phyloP scores from a whole-genome alignment of 2,888 invertebrate genomes.

The Archips crataeganus region DNA sequence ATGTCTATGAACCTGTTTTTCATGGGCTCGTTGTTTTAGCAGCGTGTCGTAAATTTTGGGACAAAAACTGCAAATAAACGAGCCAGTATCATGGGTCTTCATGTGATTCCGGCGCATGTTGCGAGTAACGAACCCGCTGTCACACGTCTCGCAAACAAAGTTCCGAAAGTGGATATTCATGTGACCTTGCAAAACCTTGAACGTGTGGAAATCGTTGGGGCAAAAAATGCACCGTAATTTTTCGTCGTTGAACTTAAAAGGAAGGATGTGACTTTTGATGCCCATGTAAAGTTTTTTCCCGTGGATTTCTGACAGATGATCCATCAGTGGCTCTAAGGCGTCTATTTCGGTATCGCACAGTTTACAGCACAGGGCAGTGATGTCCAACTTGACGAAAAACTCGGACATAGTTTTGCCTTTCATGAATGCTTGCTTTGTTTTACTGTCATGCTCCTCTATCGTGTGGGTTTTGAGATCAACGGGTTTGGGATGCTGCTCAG shows the following conservation, averaged over 20 bases:
- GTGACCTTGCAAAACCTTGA: slow-evolving; percentile 56
- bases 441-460: slow-evolving; percentile 49
- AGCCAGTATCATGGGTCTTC: slow-evolving; percentile 63
- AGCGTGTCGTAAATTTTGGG: slow-evolving; percentile 79
- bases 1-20: slow-evolving; percentile 69
- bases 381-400: slow-evolving; percentile 62
- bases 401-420: slow-evolving; percentile 55
- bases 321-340: slow-evolving; percentile 15
- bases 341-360: slow-evolving; percentile 23
- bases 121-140: slow-evolving; percentile 63
- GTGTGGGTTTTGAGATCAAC: slow-evolving; percentile 60
- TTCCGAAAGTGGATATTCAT: slow-evolving; percentile 59
- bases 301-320: slow-evolving; percentile 45
- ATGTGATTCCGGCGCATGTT: slow-evolving; percentile 63
- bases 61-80: slow-evolving; percentile 68
- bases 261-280: slow-evolving; percentile 58
- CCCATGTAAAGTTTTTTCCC: slow-evolving; percentile 50
- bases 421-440: slow-evolving; percentile 54
- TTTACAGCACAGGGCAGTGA: slow-evolving; percentile 53
- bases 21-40: slow-evolving; percentile 74
- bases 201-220: slow-evolving; percentile 48
- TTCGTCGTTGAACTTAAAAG: slow-evolving; percentile 60
- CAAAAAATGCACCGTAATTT: slow-evolving; percentile 53
- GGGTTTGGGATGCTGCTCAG: slow-evolving; percentile 51
- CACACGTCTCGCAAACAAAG: slow-evolving; percentile 56